phyloP scores from a whole-genome alignment of 2,113 vertebrate species.

The Perccottus glenii region DNA sequence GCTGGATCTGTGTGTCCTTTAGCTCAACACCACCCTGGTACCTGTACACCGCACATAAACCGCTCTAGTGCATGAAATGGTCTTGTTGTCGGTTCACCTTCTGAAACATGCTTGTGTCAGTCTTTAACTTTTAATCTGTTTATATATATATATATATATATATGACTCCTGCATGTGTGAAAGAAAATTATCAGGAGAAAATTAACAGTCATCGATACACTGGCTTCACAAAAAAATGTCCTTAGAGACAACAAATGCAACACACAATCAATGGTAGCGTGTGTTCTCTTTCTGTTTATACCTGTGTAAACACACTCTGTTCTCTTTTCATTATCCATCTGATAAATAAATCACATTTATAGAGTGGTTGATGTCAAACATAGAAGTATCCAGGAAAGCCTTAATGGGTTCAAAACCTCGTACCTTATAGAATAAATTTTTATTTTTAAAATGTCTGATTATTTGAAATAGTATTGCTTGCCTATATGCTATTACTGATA shows the following conservation, averaged over 20 bases:
- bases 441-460: background rate
- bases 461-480: background rate
- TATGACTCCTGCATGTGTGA: background rate
- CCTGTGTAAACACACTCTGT: constrained; percentile 8
- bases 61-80: constrained; percentile 47
- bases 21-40: constrained; percentile 56
- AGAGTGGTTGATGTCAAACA: too few relatives aligned
- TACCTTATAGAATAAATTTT: too few relatives aligned
- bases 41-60: constrained; percentile 29
- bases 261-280: constrained; percentile 3
- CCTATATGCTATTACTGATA: background rate
- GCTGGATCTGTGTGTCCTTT: constrained; percentile 53
- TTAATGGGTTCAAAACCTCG: too few relatives aligned
- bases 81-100: constrained; percentile 1
- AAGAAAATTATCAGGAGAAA: background rate
- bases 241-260: background rate
- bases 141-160: too few relatives aligned
- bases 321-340: background rate
- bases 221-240: background rate
- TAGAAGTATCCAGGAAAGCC: too few relatives aligned
- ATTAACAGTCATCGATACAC: background rate
- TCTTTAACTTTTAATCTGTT: too few relatives aligned
- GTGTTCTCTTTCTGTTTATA: constrained; percentile 20
- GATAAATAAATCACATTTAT: constrained; percentile 5
- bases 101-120: background rate